phyloP scores from a whole-genome alignment of 2,797 vertebrate species.

The Parotocinclus haroldoi region DNA sequence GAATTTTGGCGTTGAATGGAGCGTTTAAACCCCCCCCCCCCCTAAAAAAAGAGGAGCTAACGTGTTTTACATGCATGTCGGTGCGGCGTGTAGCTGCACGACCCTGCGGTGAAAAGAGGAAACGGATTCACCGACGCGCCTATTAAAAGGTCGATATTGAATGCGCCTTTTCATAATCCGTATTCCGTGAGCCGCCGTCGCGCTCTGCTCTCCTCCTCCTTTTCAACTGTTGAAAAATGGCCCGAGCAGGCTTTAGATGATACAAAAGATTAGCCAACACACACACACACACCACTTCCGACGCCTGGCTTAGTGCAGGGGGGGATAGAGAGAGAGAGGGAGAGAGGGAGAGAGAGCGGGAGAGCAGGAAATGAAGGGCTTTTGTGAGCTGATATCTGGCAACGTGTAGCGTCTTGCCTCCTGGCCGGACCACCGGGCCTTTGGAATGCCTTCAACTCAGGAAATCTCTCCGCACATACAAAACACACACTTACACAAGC shows the following conservation, averaged over 20 bases:
- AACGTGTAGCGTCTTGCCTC: conserved; percentile 88
- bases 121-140: conserved; percentile 9
- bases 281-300: conserved; percentile 44
- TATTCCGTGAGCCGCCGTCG: conserved; percentile 15
- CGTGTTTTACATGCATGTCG: conserved; percentile 5
- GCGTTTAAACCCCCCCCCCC: too few relatives aligned
- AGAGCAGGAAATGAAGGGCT: conserved; percentile 80
- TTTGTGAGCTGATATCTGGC: conserved; percentile 82
- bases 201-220: conserved; percentile 25
- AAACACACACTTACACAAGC: conserved; percentile 22
- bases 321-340: conserved; percentile 23
- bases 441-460: conserved; percentile 84
- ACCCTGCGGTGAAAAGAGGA: conserved; percentile 8
- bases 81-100: conserved; percentile 20
- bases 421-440: conserved; percentile 79
- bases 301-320: conserved; percentile 26
- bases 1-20: conserved; percentile 16
- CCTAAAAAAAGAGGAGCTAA: too few relatives aligned
- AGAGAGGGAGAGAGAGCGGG: conserved; percentile 56
- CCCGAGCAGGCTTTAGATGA: conserved; percentile 40
- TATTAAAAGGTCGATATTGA: conserved; percentile 21
- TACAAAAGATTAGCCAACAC: conserved; percentile 47
- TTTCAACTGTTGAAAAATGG: conserved; percentile 36
- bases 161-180: conserved; percentile 23
- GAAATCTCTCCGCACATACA: conserved; percentile 71